phyloP scores from a whole-genome alignment of 2,888 invertebrate species.

The Trachelus troglodyta region DNA sequence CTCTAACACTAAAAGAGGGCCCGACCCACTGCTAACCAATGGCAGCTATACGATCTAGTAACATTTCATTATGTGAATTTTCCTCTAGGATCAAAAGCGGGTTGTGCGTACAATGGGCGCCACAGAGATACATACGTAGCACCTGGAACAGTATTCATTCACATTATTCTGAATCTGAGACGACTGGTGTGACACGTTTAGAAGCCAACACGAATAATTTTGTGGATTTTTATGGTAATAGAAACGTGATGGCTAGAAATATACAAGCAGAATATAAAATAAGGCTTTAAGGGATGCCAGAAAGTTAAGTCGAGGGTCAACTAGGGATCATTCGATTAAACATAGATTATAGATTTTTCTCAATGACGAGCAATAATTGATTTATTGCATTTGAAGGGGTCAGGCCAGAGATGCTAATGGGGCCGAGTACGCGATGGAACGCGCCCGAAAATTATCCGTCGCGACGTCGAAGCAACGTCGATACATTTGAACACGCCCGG shows the following conservation, averaged over 20 bases:
- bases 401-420: conserved; percentile 29
- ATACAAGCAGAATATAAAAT: background rate
- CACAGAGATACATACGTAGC: background rate
- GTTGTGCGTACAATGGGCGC: background rate
- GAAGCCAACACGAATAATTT: background rate
- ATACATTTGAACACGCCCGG: background rate
- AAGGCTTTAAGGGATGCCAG: background rate
- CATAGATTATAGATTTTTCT: conserved; percentile 59
- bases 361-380: conserved; percentile 56
- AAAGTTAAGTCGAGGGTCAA: conserved; percentile 46
- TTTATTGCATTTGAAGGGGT: conserved; percentile 50
- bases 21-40: background rate
- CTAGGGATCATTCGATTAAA: conserved; percentile 57
- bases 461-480: conserved; percentile 5
- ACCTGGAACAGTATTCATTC: background rate
- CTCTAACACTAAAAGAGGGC: background rate
- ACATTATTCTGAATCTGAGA: conserved; percentile 11
- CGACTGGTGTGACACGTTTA: conserved; percentile 8
- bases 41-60: background rate
- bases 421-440: conserved; percentile 39
- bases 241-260: background rate
- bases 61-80: background rate
- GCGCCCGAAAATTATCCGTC: conserved; percentile 33
- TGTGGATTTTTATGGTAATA: background rate
- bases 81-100: background rate